Evolutionary conservation across 2,113 vertebrate genomes (phyloP), one percentile per base, ranked within the genome.

Genomic region (Stomatorhinus ivindoensis): DNA sequence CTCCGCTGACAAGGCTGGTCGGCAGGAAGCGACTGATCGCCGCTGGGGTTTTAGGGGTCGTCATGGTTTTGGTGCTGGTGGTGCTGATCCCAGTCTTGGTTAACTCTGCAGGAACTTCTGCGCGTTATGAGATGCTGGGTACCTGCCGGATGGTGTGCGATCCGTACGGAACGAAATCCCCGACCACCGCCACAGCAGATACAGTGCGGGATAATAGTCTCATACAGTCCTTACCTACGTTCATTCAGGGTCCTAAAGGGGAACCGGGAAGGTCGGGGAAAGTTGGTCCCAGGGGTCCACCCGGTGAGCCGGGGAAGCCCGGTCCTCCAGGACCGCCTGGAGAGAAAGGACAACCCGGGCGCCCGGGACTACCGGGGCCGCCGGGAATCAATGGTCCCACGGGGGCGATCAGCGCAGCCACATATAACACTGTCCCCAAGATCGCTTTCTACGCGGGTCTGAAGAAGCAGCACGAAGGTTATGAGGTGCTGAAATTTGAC

Each of bases 131-230:
- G 95, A 98, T 98, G 98, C 96, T 99, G 92, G 98, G 97, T 89
- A 98, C 96, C 92, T 99, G 98, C 95, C 96, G 97, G 92, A 99
- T 99, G 98, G 97, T 99, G 91, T 99, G 98, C 93, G 98, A 99
- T 94, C 96, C 98, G 55, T 97, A 98, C 92, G 97, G 97, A 90
- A 97, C 97, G 91, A 96, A 96, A 94, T 96, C 96, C 90, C 96
- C 97, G 0, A 96, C 97, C 92, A 96, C 97, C 2, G 97, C 96
- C 15, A 96, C 96, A 88, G 96, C 96, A 46, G 95, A 92, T 48
- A 93, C 95, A 15, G 93, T 94, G 87, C 97, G 97, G 91, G 98
- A 98, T 91, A 97, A 96, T 91, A 97, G 97, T 58, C 96, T 98
- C 91, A 95, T 97, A 91, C 98, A 99, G 95, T 97, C 98, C 44